These are phyloP conservation scores for Tauraco hartlaubi DNA, from an alignment of 2,797 vertebrate species.

Conservation along the genomic window DNA sequence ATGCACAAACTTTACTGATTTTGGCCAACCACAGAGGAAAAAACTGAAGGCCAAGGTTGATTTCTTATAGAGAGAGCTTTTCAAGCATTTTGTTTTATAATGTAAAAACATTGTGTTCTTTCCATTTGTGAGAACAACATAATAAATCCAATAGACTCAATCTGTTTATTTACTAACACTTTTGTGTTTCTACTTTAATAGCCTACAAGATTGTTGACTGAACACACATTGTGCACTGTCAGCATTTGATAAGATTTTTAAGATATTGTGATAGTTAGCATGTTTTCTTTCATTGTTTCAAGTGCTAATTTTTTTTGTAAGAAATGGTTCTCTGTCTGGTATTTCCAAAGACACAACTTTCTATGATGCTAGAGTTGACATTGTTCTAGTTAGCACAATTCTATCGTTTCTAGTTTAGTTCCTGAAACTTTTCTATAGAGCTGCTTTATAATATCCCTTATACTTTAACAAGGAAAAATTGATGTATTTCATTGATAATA, in stretches of 20 bases:
- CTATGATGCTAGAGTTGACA: background rate
- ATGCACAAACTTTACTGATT: background rate
- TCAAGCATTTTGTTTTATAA: background rate
- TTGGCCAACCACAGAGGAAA: background rate
- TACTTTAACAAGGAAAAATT: conserved; percentile 49
- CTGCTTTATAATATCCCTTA: conserved; percentile 22
- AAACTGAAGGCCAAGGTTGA: background rate
- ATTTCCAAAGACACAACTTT: conserved; percentile 2
- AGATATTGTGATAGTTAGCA: background rate
- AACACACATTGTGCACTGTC: background rate
- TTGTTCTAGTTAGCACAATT: conserved; percentile 57
- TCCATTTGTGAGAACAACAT: background rate
- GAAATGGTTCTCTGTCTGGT: background rate
- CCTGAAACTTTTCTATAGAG: background rate
- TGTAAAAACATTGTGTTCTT: background rate
- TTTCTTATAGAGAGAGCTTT: background rate
- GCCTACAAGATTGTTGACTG: background rate
- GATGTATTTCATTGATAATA: conserved; percentile 56
- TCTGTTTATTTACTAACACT: background rate
- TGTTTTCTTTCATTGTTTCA: background rate
- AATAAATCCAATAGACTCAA: background rate
- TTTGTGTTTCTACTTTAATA: background rate
- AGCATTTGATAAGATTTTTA: background rate
- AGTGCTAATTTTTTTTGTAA: background rate
- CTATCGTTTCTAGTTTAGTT: too few species aligned